These are phyloP conservation scores for Parnassius smintheus DNA, from an alignment of 2,888 invertebrate genomes.

Conservation along the genomic window DNA sequence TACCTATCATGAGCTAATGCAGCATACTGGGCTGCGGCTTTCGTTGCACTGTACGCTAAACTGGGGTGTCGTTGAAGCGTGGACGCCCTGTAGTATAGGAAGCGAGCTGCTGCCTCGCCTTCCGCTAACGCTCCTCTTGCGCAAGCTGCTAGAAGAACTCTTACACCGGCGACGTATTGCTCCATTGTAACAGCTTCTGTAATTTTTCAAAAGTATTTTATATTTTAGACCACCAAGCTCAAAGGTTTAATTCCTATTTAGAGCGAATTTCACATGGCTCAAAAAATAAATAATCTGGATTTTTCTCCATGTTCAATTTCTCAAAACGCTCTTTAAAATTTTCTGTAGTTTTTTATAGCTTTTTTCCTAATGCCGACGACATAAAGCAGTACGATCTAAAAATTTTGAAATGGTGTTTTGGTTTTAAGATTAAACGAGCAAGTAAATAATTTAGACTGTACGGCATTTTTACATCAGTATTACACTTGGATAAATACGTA, in stretches of 20 bases:
- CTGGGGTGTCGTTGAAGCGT: slow-evolving; percentile 83
- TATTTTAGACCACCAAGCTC: not conserved
- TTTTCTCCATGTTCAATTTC: no score
- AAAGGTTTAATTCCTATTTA: not conserved
- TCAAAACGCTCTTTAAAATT: no score
- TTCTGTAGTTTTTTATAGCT: no score
- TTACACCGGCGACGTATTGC: slow-evolving; percentile 83
- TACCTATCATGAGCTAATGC: slow-evolving; percentile 80
- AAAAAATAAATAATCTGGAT: no score
- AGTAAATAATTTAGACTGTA: no score
- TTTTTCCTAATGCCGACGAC: no score
- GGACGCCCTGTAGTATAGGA: slow-evolving; percentile 84
- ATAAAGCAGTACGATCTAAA: no score
- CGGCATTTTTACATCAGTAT: no score
- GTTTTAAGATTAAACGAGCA: no score
- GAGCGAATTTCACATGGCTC: not conserved
- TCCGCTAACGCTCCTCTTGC: slow-evolving; percentile 82
- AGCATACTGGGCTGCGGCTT: slow-evolving; percentile 82
- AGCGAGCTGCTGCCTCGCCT: slow-evolving; percentile 83
- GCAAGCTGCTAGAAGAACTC: slow-evolving; percentile 81
- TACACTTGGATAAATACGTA: no score
- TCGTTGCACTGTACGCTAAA: slow-evolving; percentile 81
- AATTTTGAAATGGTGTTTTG: no score
- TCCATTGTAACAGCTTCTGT: slow-evolving; percentile 78
- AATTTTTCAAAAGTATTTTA: slow-evolving; percentile 1